Evolutionary conservation across 2,888 invertebrate species (phyloP).

Genomic region (Hypena proboscidalis): DNA sequence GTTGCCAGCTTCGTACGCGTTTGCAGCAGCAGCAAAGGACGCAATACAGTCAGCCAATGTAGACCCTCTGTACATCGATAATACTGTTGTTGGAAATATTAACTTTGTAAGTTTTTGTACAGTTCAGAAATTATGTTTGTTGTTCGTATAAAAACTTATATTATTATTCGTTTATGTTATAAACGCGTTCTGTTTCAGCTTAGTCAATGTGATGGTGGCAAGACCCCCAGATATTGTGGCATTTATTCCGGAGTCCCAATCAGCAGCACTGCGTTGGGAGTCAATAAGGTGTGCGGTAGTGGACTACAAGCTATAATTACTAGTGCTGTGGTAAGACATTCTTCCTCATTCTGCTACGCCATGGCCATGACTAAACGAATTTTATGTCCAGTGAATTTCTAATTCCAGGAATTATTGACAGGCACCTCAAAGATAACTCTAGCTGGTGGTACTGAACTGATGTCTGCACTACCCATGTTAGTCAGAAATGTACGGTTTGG

Average conservation of each 20-base stretch:
- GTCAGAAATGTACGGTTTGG: conserved; percentile 96
- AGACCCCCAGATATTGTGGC: conserved; percentile 94
- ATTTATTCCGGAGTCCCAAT: conserved; percentile 93
- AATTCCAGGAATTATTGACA: conserved; percentile 90
- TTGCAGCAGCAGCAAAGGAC: conserved; percentile 71
- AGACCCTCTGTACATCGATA: conserved; percentile 60
- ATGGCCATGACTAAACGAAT: not conserved
- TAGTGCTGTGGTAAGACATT: conserved; percentile 90
- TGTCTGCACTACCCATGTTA: conserved; percentile 95
- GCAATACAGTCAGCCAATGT: conserved; percentile 62
- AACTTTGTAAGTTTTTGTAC: conserved; percentile 70
- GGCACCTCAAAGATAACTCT: conserved; percentile 93
- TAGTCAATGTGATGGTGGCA: conserved; percentile 93
- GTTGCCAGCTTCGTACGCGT: conserved; percentile 66
- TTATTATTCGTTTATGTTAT: too few species aligned
- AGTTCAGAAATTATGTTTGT: not conserved
- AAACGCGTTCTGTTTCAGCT: conserved; percentile 80
- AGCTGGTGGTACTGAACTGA: conserved; percentile 96
- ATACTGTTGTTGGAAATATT: conserved; percentile 71
- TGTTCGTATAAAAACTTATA: too few species aligned
- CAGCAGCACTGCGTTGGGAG: conserved; percentile 93
- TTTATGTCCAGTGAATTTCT: not conserved
- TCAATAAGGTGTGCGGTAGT: conserved; percentile 97
- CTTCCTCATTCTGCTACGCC: not conserved
- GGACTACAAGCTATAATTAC: conserved; percentile 97